Evolutionary conservation across 2,888 invertebrate species (phyloP).

Genomic region (Sympetrum striolatum): DNA sequence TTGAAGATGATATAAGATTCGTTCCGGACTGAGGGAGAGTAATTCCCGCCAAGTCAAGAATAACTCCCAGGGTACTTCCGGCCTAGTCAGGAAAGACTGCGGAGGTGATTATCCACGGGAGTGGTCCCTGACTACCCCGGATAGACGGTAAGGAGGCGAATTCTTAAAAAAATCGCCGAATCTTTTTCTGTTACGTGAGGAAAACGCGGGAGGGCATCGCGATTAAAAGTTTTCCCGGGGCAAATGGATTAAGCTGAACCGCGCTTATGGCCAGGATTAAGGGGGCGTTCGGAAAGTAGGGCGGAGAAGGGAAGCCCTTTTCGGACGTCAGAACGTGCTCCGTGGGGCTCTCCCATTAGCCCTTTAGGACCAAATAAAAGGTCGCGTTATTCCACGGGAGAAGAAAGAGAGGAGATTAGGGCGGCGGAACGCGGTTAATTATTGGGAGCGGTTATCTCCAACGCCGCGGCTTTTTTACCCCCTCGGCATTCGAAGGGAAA

Average conservation of each 20-base stretch:
- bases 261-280: background rate
- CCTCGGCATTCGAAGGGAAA: no score
- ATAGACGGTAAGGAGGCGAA: background rate
- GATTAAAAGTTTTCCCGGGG: slow-evolving; percentile 7
- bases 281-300: slow-evolving; percentile 7
- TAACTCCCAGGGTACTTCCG: no score
- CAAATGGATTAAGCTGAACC: slow-evolving; percentile 23
- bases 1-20: no score
- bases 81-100: no score
- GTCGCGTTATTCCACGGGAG: background rate
- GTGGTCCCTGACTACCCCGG: no score
- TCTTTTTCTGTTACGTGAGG: background rate
- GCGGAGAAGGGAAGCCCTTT: background rate
- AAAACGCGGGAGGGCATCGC: background rate
- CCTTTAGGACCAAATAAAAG: background rate
- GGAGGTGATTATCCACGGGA: no score
- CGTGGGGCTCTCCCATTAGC: background rate
- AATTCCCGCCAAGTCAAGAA: no score
- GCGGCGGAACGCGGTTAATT: slow-evolving; percentile 9
- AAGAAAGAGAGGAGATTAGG: slow-evolving; percentile 9
- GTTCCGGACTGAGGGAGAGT: no score
- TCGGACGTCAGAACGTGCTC: slow-evolving; percentile 14
- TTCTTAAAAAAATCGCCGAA: background rate
- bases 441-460: background rate
- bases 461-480: background rate